Evolutionary conservation across 2,113 vertebrate species (phyloP), one percentile per base, ranked within the genome.

Genomic region (Echinops telfairi): DNA sequence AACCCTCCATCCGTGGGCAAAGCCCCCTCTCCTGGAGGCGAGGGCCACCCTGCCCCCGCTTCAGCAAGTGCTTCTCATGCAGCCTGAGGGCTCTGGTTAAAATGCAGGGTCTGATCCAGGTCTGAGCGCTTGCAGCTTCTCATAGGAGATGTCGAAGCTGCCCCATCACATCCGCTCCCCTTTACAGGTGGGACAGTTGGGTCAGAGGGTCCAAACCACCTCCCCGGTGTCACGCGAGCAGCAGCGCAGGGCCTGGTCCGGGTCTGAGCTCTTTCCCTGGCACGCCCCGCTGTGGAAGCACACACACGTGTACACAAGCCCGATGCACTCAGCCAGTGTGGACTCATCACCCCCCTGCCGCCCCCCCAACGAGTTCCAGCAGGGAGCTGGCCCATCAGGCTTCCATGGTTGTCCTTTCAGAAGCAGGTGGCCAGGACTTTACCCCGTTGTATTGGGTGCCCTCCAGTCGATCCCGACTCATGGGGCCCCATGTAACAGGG

Each of bases 141-240:
- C 9, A 6, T 16, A 10, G 29, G 86, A 68, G 73, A 40, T 19
- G 43, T 15, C 1, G 2, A 6, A 38, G 66, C 36, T 40, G 7
- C 33, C 27, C 25, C 33, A 14, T 62, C 60, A 73, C 23, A 1
- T 75, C 3, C 29, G 16, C 15, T 11, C 87, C 20, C 15, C 16
- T 31, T 62, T 4, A 47, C 81, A 66, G 31, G 5, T 2, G 31
- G 27, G 17, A 62, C 38, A 33, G 6, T 1, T 12, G 29, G 16
- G 64, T 47, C 66, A 1, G 29, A 78, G 57, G 33, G 14, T 6
- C 23, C 27, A 0, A 0, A 20, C 2, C 3, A 1, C 58, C 0
- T 0, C 0, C 20, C 60, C 1, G 3, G 60, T 15, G 17, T n/a
- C 36, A 22, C 0, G 15, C 36, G 2, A 19, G 53, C 16, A 7